Evolutionary conservation across 2,888 invertebrate species (phyloP), one percentile per base, ranked within the genome.

Genomic region (Eristalis pertinax): DNA sequence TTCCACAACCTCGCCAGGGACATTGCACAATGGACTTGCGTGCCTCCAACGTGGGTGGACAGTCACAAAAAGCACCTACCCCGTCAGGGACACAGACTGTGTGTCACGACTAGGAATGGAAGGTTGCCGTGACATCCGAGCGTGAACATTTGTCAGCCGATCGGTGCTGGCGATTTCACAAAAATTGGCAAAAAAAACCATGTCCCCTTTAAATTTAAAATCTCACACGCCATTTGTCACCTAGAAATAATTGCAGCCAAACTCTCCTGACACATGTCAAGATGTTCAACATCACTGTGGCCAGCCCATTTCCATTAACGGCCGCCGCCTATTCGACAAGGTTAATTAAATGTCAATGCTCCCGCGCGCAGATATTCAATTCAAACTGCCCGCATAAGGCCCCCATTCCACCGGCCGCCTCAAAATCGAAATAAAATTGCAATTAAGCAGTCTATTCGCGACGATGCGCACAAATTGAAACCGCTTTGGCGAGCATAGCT

Each of bases 311-410:
- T 60, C 26, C 70, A 38, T 41, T n/a, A 60, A 32, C 26, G 60
- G 11, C 11, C 35, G 4, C 19, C 5, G 26, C 4, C 24, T 62
- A 35, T 68, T 82, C 67, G 76, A 70, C 82, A 82, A 82, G 76
- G 72, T 77, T 72, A 76, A 72, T 82, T 62, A 82, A 82, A 76
- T 76, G 82, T 77, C 76, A 76, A 67, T 82, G 76, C 82, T 38
- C 82, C 56, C 67, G n/a, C n/a, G 4, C 43, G 35, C 13, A 43
- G 19, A 76, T 50, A 32, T 32, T 32, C 7, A 32, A 4, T 29
- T 29, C 32, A 32, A 32, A 10, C 32, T 32, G 32, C 10, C 32
- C 26, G 13, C 70, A 67, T 35, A 19, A 50, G 8, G 19, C 19
- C 19, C 7, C 19, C 15, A 19, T 50, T 50, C 8, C 50, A 50